Conservation (phyloP, 2,797 vertebrate species). For the Kryptopterus vitreolus region DNA sequence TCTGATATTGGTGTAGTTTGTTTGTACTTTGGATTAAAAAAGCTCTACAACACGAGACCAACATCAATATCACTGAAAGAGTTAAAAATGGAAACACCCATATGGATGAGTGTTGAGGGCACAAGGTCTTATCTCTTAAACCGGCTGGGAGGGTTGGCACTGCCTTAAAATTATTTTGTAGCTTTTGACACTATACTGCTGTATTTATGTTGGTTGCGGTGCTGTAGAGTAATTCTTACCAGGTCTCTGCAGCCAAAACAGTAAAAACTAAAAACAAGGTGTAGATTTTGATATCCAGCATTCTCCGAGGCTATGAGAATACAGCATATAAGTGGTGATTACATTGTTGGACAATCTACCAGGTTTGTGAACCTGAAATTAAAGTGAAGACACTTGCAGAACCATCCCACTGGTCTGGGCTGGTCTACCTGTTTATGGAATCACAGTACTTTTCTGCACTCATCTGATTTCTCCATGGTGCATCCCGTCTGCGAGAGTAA, state of each 20-base stretch:
- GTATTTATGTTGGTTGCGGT: background rate
- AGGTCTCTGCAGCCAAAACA: background rate
- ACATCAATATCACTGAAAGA: constrained; percentile 47
- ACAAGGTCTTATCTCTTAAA: constrained; percentile 61
- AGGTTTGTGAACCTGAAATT: background rate
- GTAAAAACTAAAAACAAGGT: background rate
- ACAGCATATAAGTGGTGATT: constrained; percentile 64
- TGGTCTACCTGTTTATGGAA: constrained; percentile 86
- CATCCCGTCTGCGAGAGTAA: constrained; percentile 88
- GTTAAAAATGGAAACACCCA: constrained; percentile 43
- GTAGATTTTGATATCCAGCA: background rate
- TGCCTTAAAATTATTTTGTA: constrained; percentile 32
- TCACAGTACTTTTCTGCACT: constrained; percentile 85
- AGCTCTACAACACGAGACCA: background rate
- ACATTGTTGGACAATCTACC: constrained; percentile 69
- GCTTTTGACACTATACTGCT: background rate
- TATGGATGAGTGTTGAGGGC: constrained; percentile 20
- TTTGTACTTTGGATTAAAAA: background rate
- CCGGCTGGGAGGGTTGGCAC: constrained; percentile 56
- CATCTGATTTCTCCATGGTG: constrained; percentile 88
- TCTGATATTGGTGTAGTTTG: background rate
- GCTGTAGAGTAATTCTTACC: constrained; percentile 4
- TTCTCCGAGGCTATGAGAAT: background rate
- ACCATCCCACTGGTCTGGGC: constrained; percentile 65
- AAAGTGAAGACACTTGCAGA: constrained; percentile 10